Base-by-base conservation (phyloP, 2,113 vertebrate species). In the Anarhynchus alexandrinus region DNA sequence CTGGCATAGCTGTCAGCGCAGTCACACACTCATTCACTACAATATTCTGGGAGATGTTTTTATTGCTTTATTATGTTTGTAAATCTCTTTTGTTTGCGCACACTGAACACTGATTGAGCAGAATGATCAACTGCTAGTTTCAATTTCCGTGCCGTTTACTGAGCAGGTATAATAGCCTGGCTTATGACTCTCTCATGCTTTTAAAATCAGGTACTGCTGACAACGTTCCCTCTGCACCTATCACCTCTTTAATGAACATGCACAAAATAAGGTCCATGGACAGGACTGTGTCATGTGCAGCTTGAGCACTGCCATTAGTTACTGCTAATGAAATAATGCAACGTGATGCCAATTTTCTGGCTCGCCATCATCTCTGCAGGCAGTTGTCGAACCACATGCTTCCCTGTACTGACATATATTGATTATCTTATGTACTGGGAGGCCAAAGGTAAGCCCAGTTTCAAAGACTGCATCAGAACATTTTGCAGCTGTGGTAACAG, bases 1-100 rank as follows among this genome's bases (percentile, higher is more conserved):
- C 62, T 54, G 23, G 79, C 80, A 30, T 62, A 81, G 88, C 77
- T 97, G 66, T 91, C 96, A 95, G 74, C 4, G 11, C 20, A 45
- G 72, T 76, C 91, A 96, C 78, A 94, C 66, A 18, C 64, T 76
- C 64, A 52, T 91, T 91, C 91, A 54, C 21, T 66, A 85, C 82
- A 84, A 86, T 86, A 92, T 90, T 92, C 74, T 80, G 82, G 86
- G 82, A 94, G 82, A 86, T 96, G 42, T 93, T 96, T 96, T 88
- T 90, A 93, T 94, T 94, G 93, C 85, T 95, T 94, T 89, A 88
- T 92, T 94, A 51, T 91, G 57, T 95, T 96, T 95, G 61, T 96
- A 97, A 94, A 92, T 96, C 67, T 92, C 64, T 94, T 94, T 90
- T 96, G 89, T 96, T 95, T 96, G 82, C 29, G 15, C 66, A 95